Conservation (phyloP, 2,113 vertebrate species). For the Vulpes vulpes region DNA sequence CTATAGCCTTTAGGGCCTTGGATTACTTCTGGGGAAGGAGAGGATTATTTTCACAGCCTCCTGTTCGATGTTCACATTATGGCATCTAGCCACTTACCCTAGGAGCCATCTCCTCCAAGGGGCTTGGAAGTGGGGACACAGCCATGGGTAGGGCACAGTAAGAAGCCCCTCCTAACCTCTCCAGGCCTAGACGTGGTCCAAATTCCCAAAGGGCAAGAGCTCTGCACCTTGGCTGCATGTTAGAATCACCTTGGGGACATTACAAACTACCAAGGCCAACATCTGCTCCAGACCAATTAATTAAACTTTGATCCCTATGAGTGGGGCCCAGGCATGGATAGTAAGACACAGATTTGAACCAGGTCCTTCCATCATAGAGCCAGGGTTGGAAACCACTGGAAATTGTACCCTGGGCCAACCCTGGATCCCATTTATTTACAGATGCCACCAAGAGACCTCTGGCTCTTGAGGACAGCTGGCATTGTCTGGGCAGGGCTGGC, state of each 20-base stretch:
- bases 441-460: not conserved
- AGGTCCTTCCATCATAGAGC: not conserved
- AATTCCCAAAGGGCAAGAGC: not conserved
- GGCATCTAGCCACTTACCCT: not conserved
- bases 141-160: not conserved
- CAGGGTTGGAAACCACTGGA: not conserved
- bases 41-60: not conserved
- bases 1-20: not conserved
- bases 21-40: not conserved
- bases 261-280: not conserved
- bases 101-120: not conserved
- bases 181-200: not conserved
- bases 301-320: not conserved
- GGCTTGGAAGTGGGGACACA: too few relatives aligned
- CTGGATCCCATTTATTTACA: not conserved
- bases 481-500: not conserved
- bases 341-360: not conserved
- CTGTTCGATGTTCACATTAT: not conserved
- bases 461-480: not conserved
- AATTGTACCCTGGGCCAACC: not conserved
- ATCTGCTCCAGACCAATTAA: not conserved
- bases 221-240: not conserved
- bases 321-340: not conserved
- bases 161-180: not conserved
- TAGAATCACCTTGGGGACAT: not conserved